Evolutionary conservation across 1,140 invertebrate genomes (phyloP), one percentile per base, ranked within the genome.

Genomic region (Drosophila lowei): DNA sequence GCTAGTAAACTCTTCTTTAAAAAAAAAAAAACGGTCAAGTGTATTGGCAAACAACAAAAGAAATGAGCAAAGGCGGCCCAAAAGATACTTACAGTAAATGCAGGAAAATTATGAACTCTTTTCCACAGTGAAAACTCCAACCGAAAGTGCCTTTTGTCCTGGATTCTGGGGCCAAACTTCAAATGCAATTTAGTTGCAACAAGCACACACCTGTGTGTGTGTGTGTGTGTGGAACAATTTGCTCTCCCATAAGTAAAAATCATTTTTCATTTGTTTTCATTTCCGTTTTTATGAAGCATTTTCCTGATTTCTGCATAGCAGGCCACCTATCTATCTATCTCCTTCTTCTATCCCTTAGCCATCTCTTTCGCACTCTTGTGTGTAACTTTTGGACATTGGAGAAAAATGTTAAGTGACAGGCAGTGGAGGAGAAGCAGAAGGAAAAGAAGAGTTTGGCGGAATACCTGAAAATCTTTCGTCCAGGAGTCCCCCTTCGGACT

Each of bases 211-310:
- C 52, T 44, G 54, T 38, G 0, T 13, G 9, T 34, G 3, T 38
- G 34, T 11, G 34, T 38, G 34, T 13, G 11, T 5, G 34, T 49
- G 66, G 38, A 77, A 74, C 67, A 85, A 77, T 79, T 85, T 79
- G 58, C 57, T 38, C 8, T 13, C 11, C 77, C 61, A 85, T 79
- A 85, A 80, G 77, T 79, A 76, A 79, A 85, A 85, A 80, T 85
- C 77, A 85, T 85, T 85, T 85, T 85, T 85, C 81, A 85, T 85
- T 85, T 85, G 81, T 85, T 85, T 85, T 85, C 77, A 85, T 85
- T 85, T 85, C 77, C 77, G 77, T 77, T 85, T 38, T 65, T 71
- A 85, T 79, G 80, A 85, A 74, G 64, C 67, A 79, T 85, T 85
- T 77, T 38, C 34, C 34, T 85, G 80, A 85, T 85, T 85, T 79